Base-by-base conservation (phyloP, 2,888 invertebrate species). In the Drosophila atroscutellata region DNA sequence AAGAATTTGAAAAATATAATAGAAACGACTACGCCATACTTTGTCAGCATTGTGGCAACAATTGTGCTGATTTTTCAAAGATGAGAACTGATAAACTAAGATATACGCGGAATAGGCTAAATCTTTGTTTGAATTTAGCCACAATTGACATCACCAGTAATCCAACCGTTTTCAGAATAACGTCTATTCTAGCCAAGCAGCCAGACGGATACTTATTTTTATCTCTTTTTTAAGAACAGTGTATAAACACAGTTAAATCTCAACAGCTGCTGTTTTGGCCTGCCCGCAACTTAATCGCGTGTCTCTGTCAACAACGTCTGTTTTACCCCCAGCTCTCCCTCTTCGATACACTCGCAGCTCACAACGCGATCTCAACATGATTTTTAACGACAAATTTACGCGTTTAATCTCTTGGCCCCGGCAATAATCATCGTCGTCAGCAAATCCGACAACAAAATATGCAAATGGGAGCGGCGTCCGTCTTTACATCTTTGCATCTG, bases 351-450 rank as follows among this genome's bases (percentile, higher is more conserved):
- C 7, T 55, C 32, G 57, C 52, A 58, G 50, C 36, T 51, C 28
- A 47, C 49, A 58, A 61, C 55, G 61, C 75, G 67, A 75, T 75
- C 72, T 62, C 64, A 68, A 86, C 89, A 86, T 88, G 89, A 83
- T 83, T 86, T 84, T 89, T 87, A 86, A 86, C 86, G 89, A 86
- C 87, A 87, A 87, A 87, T 87, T 87, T 87, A 87, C 87, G 86
- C 86, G 87, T 75, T 84, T 87, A 87, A 87, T 86, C 87, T 82
- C 76, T 24, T 79, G 72, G 82, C 73, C 75, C 68, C 69, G 50
- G 68, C 76, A 74, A 74, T 75, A 71, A 72, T 63, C 70, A 77
- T 77, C 70, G 78, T 77, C 78, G 78, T 77, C 78, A 74, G 66
- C 64, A 57, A 55, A 64, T 36, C 59, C 72, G 68, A 77, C 85